Percentiles rank a stretch among this genome's conserved stretches.
phyloP scores from a whole-genome alignment of 2,113 vertebrate genomes.

The Lophochroa leadbeateri region DNA sequence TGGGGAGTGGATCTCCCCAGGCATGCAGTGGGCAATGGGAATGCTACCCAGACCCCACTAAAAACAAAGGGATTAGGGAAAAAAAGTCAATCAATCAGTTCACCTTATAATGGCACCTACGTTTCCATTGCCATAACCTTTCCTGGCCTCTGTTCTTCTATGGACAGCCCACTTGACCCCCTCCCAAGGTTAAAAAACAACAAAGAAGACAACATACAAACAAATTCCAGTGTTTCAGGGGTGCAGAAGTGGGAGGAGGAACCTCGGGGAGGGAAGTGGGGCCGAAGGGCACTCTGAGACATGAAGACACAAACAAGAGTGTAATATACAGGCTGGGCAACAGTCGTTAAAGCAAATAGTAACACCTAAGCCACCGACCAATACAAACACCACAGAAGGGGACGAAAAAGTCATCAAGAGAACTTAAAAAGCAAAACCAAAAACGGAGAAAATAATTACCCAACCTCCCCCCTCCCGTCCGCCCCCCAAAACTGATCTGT shows the following conservation, averaged over 20 bases:
- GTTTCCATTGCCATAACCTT: neutral
- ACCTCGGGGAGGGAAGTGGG: constrained; percentile 2
- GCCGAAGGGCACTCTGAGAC: constrained; percentile 59
- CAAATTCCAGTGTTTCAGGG: constrained; percentile 78
- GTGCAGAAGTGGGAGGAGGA: neutral
- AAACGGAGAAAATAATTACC: constrained; percentile 56
- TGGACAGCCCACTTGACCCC: neutral
- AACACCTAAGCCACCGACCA: constrained; percentile 77
- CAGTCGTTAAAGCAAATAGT: constrained; percentile 61
- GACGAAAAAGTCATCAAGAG: neutral
- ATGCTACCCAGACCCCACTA: neutral
- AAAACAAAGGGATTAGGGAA: neutral
- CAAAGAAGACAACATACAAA: constrained; percentile 65
- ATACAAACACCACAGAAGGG: constrained; percentile 72
- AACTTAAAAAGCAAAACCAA: constrained; percentile 42
- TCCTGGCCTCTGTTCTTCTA: neutral
- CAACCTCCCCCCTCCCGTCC: constrained; percentile 5
- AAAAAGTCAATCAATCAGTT: neutral
- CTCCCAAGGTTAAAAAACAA: constrained; percentile 30
- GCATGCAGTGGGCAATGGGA: neutral
- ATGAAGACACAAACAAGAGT: constrained; percentile 67
- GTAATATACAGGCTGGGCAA: constrained; percentile 66
- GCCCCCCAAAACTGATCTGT: neutral
- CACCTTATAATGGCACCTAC: neutral
- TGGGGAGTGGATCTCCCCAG: neutral